These are phyloP conservation scores for Acropora tenuis DNA, from an alignment of 64 coral and sea anemone genomes.

Conservation along the genomic window DNA sequence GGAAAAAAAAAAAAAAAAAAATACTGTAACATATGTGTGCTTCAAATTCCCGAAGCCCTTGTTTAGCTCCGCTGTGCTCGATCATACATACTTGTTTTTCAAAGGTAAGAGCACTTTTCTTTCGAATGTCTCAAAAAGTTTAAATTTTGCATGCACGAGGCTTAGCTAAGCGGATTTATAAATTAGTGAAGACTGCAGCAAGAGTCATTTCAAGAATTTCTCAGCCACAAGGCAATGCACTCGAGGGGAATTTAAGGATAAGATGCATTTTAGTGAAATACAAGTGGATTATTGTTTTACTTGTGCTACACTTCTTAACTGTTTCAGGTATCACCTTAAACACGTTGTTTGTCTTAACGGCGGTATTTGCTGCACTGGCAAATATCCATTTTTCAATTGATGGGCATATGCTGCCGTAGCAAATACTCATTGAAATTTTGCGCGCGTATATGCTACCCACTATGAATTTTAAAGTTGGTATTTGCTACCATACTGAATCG, in stretches of 20 bases:
- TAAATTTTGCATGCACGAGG: not conserved
- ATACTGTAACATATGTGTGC: too few relatives aligned
- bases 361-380: not conserved
- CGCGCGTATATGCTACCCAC: too few relatives aligned
- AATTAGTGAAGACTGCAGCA: not conserved
- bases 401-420: too few relatives aligned
- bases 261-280: not conserved
- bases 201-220: not conserved
- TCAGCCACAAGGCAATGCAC: not conserved
- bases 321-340: not conserved
- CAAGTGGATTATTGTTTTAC: not conserved
- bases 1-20: too few relatives aligned
- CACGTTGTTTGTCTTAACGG: not conserved
- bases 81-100: too few relatives aligned
- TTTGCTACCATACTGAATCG: too few relatives aligned
- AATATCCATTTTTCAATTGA: too few relatives aligned
- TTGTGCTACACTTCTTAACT: not conserved
- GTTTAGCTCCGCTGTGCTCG: too few relatives aligned
- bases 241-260: not conserved
- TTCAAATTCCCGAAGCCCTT: too few relatives aligned
- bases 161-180: not conserved
- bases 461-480: too few relatives aligned
- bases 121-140: not conserved
- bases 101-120: too few relatives aligned
- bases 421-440: too few relatives aligned